These are phyloP conservation scores for Sinella curviseta DNA, from an alignment of 1,140 invertebrate species.

Conservation along the genomic window DNA sequence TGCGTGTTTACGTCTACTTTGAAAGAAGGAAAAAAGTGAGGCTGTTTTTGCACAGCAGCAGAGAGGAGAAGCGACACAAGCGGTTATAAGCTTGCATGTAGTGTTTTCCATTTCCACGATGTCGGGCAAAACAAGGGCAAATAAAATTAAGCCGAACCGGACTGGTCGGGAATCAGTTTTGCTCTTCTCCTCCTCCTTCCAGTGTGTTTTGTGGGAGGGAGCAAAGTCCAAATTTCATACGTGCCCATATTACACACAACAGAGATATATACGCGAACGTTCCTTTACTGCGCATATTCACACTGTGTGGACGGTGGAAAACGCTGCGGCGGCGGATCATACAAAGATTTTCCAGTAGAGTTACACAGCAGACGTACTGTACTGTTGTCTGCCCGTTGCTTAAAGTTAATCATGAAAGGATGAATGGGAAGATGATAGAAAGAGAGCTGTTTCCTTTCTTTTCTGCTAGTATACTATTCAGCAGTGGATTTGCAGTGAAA, in stretches of 20 bases:
- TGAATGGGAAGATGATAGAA: neutral
- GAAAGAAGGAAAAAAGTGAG: neutral
- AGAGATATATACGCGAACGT: neutral
- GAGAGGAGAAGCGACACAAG: too few species aligned
- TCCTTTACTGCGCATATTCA: neutral
- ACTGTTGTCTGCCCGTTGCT: neutral
- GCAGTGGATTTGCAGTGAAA: neutral
- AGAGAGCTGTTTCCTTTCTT: neutral
- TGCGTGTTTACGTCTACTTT: neutral
- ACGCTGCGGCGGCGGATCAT: too few species aligned
- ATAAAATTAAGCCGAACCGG: slow-evolving; percentile 9
- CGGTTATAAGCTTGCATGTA: too few species aligned
- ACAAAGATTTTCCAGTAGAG: neutral
- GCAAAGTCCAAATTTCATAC: slow-evolving; percentile 22
- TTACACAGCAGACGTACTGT: too few species aligned
- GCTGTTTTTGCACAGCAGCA: slow-evolving; percentile 8
- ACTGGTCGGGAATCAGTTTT: slow-evolving; percentile 7
- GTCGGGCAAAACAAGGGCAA: slow-evolving; percentile 20
- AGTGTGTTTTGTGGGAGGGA: neutral
- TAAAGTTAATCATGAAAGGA: neutral
- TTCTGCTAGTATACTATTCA: neutral
- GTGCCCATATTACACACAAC: neutral
- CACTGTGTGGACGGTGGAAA: too few species aligned
- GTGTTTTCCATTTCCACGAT: too few species aligned
- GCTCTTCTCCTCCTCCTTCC: neutral